Evolutionary conservation across 2,113 vertebrate species (phyloP), one percentile per base, ranked within the genome.

Genomic region (Procapra przewalskii): DNA sequence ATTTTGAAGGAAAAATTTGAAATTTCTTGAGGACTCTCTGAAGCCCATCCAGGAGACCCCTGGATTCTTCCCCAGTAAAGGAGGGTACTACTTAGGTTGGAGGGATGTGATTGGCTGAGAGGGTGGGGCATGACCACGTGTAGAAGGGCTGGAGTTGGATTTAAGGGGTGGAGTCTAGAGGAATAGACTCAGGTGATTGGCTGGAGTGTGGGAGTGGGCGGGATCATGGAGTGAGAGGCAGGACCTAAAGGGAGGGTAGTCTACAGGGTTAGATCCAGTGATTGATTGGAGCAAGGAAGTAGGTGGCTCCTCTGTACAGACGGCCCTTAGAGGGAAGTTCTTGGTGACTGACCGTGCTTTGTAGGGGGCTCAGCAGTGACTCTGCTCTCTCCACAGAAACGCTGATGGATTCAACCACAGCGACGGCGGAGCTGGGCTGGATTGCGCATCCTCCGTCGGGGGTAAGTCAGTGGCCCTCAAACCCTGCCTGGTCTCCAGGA

Each of bases 371-470:
- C 19, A 27, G 62, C 10, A 3, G 8, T 98, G n/a, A 98, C 94
- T 87, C 90, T 67, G 94, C 94, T 98, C 92, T 95, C 79, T 95
- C 98, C 98, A 59, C 99, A 99, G 99, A 99, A 98, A 99, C 99
- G 0, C 98, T 99, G 98, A 99, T 99, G 99, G 99, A 99, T 96
- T 99, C 99, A 62, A 99, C 99, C 1, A 99, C 99, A 0, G 99
- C 99, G 0, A 99, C 99, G 0, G 99, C 99, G 36, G 99, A 99
- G 98, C 99, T 99, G 92, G 99, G 99, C 95, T 99, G 99, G 99
- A 99, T 98, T 0, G 99, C 99, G 90, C 98, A 99, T 97, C 99
- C 99, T 93, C 98, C 99, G 0, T 99, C 99, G 9, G 99, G 99
- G 99, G 99, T 99, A 96, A 99, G 99, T 98, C 86, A 4, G 57